A percentile compares a stretch with the other conserved stretches of the same genome.
Evolutionary conservation across 2,113 vertebrate genomes (phyloP).

Genomic region (Nematolebias whitei): DNA sequence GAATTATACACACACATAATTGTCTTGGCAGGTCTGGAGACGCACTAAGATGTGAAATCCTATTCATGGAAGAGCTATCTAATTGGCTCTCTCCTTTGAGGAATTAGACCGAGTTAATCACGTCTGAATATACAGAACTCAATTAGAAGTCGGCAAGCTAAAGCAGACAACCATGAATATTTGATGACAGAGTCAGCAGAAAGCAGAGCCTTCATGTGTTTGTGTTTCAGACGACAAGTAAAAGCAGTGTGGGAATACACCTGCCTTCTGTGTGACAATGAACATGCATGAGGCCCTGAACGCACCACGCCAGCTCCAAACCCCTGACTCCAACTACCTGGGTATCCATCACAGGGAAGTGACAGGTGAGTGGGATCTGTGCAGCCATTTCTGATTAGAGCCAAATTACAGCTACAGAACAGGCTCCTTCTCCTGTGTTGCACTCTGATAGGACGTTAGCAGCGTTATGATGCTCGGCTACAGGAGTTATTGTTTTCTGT

Average conservation of each 20-base stretch:
- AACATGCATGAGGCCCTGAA: constrained; percentile 34
- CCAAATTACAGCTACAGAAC: constrained; percentile 13
- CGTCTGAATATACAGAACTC: constrained; percentile 80
- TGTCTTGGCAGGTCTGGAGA: constrained; percentile 66
- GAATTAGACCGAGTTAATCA: constrained; percentile 79
- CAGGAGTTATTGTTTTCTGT: constrained; percentile 19
- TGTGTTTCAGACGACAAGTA: constrained; percentile 33
- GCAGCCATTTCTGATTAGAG: constrained; percentile 59
- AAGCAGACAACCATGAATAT: constrained; percentile 78
- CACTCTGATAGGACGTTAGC: constrained; percentile 14
- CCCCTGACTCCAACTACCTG: constrained; percentile 60
- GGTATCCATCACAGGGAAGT: constrained; percentile 56
- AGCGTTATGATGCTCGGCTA: constrained; percentile 25
- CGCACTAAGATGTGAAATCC: constrained; percentile 68
- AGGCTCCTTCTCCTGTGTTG: constrained; percentile 6
- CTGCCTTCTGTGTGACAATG: constrained; percentile 16
- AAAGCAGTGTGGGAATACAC: constrained; percentile 43
- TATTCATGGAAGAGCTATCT: constrained; percentile 76
- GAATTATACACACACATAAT: constrained; percentile 66
- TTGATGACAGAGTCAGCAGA: constrained; percentile 71
- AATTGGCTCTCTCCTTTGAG: constrained; percentile 81
- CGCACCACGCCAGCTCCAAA: constrained; percentile 33
- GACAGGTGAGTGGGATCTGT: constrained; percentile 62
- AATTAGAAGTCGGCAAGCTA: constrained; percentile 78
- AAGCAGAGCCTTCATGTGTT: constrained; percentile 35